Evolutionary conservation across 2,113 vertebrate genomes (phyloP), one percentile per base, ranked within the genome.

Genomic region (Hystrix cristata): DNA sequence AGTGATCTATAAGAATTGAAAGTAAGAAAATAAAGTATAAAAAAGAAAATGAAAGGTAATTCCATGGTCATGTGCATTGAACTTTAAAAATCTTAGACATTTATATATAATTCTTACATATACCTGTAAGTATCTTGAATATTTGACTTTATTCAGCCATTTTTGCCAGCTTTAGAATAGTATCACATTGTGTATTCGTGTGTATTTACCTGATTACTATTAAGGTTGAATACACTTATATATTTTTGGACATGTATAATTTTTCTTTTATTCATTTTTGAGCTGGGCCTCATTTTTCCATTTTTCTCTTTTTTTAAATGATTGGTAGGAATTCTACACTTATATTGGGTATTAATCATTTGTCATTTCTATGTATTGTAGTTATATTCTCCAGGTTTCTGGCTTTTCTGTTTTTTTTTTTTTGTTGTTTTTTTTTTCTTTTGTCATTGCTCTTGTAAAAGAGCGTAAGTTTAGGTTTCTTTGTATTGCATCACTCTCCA

Each of bases 381-480:
- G 9, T 76, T 72, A 29, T 79, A 90, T 84, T 87, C 29, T 87
- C 43, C 12, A 91, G 21, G 25, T 69, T 96, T 71, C 64, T 92
- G 80, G 16, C 27, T 80, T 96, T 80, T 76, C 62, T 83, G 25
- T 65, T 62, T 83, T 84, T 78, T 53, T 51, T 53, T 31, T 65
- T 65, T n/a, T n/a, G n/a, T n/a, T n/a, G n/a, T n/a, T 43, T 43
- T 46, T 46, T 38, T 38, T 38, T 38, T 38, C 38, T 38, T 38
- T 38, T 38, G 38, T 38, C 80, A 59, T 84, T 83, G 51, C 38
- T 95, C 55, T 87, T 94, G 94, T 85, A 92, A 97, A 87, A 80
- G 87, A 51, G 43, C 7, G 25, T 51, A 78, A 46, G 13, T 51
- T 31, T 78, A 51, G 43, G 38, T 51, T 83, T 97, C 78, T 93